A percentile compares a stretch with the other conserved stretches of the same genome.
Conservation (phyloP, 2,888 invertebrate genomes). For the Abscondita cerata region DNA sequence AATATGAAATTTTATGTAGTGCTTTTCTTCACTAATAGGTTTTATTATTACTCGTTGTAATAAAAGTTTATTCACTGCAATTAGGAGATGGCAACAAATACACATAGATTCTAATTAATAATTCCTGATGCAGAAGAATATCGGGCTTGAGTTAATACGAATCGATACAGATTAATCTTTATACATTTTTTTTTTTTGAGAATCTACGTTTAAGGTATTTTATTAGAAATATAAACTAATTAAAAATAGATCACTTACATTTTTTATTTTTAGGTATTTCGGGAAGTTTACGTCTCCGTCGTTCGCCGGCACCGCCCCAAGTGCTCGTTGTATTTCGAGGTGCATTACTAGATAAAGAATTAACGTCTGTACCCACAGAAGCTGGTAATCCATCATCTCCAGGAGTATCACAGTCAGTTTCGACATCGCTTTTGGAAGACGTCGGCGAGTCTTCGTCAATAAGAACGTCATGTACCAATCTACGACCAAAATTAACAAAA, state of each 20-base stretch:
- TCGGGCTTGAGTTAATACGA: too few species aligned
- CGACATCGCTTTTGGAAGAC: slow-evolving; percentile 78
- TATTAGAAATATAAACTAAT: too few species aligned
- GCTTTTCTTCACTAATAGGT: too few species aligned
- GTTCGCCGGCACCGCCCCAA: slow-evolving; percentile 58
- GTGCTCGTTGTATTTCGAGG: slow-evolving; percentile 9
- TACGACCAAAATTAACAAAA: slow-evolving; percentile 50
- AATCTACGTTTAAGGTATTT: too few species aligned
- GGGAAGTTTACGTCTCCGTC: slow-evolving; percentile 82
- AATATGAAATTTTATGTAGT: too few species aligned
- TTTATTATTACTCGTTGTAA: too few species aligned
- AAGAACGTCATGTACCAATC: slow-evolving; percentile 81
- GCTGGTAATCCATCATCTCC: slow-evolving; percentile 37
- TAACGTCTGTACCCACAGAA: slow-evolving; percentile 30
- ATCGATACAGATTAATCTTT: too few species aligned
- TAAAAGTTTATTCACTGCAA: too few species aligned
- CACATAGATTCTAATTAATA: too few species aligned
- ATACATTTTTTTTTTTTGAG: too few species aligned
- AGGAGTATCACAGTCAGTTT: slow-evolving; percentile 59
- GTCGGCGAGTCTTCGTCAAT: slow-evolving; percentile 83
- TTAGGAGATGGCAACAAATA: too few species aligned
- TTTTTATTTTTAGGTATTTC: slow-evolving; percentile 90
- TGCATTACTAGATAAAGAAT: not conserved
- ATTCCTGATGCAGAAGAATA: too few species aligned
- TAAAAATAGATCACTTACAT: slow-evolving; percentile 77